Evolutionary conservation across 2,888 invertebrate species (phyloP).

Genomic region (Hypercompe scribonia): DNA sequence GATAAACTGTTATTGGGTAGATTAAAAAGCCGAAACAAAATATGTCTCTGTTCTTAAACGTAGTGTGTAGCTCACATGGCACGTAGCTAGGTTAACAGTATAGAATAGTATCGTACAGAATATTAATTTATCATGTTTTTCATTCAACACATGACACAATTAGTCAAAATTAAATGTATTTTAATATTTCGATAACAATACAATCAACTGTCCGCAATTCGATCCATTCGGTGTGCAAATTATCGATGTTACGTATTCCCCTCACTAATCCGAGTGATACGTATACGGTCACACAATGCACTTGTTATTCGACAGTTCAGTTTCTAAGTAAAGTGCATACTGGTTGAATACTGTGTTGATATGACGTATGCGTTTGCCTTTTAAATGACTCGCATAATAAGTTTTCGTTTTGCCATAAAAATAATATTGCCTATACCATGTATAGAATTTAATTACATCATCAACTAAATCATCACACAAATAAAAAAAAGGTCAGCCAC

Average conservation of each 20-base stretch:
- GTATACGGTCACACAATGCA: conserved; percentile 85
- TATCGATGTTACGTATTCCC: conserved; percentile 82
- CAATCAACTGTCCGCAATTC: conserved; percentile 43
- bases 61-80: neutral
- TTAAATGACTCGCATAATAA: conserved; percentile 71
- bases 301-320: conserved; percentile 84
- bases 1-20: conserved; percentile 73
- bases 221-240: conserved; percentile 62
- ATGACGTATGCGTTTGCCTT: conserved; percentile 78
- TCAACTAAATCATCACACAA: conserved; percentile 37
- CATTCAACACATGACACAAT: conserved; percentile 13
- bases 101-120: neutral
- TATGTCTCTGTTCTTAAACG: conserved; percentile 40
- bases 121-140: neutral
- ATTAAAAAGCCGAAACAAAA: conserved; percentile 67
- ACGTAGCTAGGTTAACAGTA: conserved; percentile 10
- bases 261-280: conserved; percentile 81
- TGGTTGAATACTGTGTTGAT: conserved; percentile 73
- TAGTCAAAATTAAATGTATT: conserved; percentile 23
- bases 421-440: conserved; percentile 35
- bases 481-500: conserved; percentile 37
- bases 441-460: conserved; percentile 40
- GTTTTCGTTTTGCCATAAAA: conserved; percentile 44
- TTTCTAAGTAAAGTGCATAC: conserved; percentile 85
- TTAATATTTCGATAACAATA: conserved; percentile 28